Evolutionary conservation across 2,797 vertebrate species (phyloP), one percentile per base, ranked within the genome.

Genomic region (Clarias laeviceps): DNA sequence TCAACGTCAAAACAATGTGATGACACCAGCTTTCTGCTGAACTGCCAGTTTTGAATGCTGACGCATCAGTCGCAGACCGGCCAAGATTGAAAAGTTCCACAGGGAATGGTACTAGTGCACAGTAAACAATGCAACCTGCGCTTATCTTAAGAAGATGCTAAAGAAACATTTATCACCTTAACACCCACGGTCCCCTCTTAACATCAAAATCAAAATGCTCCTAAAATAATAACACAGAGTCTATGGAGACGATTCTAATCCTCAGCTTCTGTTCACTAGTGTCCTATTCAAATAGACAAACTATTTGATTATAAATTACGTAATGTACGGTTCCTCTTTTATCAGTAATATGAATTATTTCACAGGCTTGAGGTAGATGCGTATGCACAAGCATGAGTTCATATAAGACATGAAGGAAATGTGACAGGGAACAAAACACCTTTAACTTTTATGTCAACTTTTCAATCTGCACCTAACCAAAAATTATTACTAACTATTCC

Each of bases 1-100:
- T 81, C 85, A 88, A 86, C 80, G 59, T 89, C 80, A 89, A 88
- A 88, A 90, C 80, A 86, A 85, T 72, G 84, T 37, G 27, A 86
- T 85, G 84, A 78, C 82, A 86, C 56, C 64, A 20, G 70, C 79
- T 77, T 87, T 85, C 80, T 88, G 88, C 90, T 89, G 90, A 90
- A 80, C 61, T 70, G 81, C 3, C 45, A 76, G 27, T 88, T 88
- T 78, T 73, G 82, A 64, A 79, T 82, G 88, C 90, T 89, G 88
- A 90, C 69, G 29, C 86, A 88, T 85, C 85, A 85, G 57, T 82
- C 70, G 17, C 62, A 86, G 64, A 34, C 32, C 62, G 32, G 79
- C 82, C 65, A 73, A 87, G 84, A 69, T 45, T 80, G 73, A 83
- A 81, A 50, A 54, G 56, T 65, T 86, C 70, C 70, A 87, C 20